Evolutionary conservation across 2,797 vertebrate genomes (phyloP).

Genomic region (Apogon hyalosoma): DNA sequence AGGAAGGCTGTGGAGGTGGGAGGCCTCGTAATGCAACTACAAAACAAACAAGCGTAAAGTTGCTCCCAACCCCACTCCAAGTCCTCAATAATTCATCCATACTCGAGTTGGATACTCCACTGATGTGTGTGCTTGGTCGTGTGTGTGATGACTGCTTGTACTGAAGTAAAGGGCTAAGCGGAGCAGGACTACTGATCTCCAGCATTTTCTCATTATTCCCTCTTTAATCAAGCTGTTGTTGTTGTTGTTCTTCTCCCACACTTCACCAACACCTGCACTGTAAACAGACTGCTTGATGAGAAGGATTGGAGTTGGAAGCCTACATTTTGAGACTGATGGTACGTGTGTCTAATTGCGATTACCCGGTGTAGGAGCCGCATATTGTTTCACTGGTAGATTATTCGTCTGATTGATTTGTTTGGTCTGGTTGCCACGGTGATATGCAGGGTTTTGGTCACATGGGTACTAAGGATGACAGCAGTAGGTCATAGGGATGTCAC

Average conservation of each 20-base stretch:
- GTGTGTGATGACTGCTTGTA: slow-evolving; percentile 28
- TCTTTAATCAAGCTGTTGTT: slow-evolving; percentile 63
- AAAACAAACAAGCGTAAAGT: slow-evolving; percentile 66
- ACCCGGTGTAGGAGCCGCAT: neutral
- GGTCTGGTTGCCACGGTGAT: no score
- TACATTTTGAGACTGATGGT: slow-evolving; percentile 29
- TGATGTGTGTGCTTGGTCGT: slow-evolving; percentile 8
- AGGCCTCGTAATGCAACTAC: slow-evolving; percentile 26
- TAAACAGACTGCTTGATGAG: slow-evolving; percentile 47
- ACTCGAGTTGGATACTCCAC: slow-evolving; percentile 36
- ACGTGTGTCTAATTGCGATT: slow-evolving; percentile 39
- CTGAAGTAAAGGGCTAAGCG: slow-evolving; percentile 38
- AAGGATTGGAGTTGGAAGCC: slow-evolving; percentile 20
- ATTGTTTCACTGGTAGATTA: no score
- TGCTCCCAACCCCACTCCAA: slow-evolving; percentile 48
- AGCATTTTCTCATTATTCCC: slow-evolving; percentile 62
- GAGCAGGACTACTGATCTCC: slow-evolving; percentile 35
- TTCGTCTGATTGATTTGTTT: no score
- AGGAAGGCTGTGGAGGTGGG: slow-evolving; percentile 5
- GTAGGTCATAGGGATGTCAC: no score
- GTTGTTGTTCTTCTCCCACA: slow-evolving; percentile 45
- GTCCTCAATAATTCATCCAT: slow-evolving; percentile 65
- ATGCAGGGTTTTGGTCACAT: no score
- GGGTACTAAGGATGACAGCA: no score
- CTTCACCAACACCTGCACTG: slow-evolving; percentile 58